Base-by-base conservation (phyloP, 2,113 vertebrate genomes). In the Cryptotis parvus region DNA sequence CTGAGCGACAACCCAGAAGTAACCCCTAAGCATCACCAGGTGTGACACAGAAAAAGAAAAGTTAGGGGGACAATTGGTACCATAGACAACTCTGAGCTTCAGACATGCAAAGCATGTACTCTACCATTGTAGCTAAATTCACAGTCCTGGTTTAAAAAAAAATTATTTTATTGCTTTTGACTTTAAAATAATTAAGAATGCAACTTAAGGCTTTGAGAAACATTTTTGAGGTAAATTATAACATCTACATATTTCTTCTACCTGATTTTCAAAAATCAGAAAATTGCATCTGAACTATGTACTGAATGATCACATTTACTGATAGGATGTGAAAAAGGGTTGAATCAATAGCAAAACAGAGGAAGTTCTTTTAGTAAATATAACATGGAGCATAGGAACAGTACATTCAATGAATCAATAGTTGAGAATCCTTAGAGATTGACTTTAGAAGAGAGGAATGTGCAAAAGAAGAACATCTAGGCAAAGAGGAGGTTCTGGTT, bases 141-240 rank as follows among this genome's bases (percentile, higher is more conserved):
- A 20, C 18, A 55, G 52, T 55, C 20, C 9, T 14, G 10, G 45
- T 55, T 55, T 35, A 14, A n/a, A n/a, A n/a, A n/a, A n/a, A n/a
- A n/a, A 8, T n/a, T 70, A 43, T 4, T 65, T 63, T 41, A 41
- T 72, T 41, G 41, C 27, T 88, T 63, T 20, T 9, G 3, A 9
- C 12, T 68, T 94, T 92, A 73, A 76, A 84, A 55, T 11, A 15
- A 16, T 74, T 43, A 86, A 55, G 14, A 73, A 93, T 90, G 16
- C 20, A 88, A 88, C 82, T 4, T 0, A 84, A 20, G 9, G 12
- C 22, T 82, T 90, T n/a, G 82, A 49, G 72, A 79, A 90, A 0
- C 43, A 2, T 81, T 74, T 76, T 73, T 22, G 12, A 83, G 33
- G 26, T 14, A 80, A 37, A 80, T 81, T 87, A 31, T 84, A 26